Evolutionary conservation across 1,140 invertebrate genomes (phyloP).

Genomic region (Drosophila mauritiana): DNA sequence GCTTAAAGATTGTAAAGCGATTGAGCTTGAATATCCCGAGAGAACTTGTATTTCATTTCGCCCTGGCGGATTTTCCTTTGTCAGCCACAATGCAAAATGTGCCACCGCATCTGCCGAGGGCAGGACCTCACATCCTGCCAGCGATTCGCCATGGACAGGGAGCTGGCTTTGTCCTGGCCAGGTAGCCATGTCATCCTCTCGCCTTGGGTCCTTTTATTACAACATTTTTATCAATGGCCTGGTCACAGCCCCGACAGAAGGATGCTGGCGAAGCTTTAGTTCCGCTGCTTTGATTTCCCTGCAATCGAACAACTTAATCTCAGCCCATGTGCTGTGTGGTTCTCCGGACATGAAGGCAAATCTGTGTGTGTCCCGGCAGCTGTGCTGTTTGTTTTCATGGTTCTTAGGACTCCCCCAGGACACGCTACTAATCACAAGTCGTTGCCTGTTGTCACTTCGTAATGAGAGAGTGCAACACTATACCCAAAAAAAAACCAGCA

Average conservation of each 20-base stretch:
- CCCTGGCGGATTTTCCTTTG: not conserved
- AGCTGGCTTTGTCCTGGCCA: conserved; percentile 65
- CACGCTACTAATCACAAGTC: conserved; percentile 71
- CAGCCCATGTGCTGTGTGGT: conserved; percentile 16
- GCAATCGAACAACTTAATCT: conserved; percentile 61
- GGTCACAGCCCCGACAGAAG: conserved; percentile 49
- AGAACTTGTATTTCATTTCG: conserved; percentile 14
- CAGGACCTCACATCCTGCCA: conserved; percentile 58
- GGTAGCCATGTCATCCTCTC: conserved; percentile 50
- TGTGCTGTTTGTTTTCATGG: conserved; percentile 54
- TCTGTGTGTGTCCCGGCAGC: conserved; percentile 48
- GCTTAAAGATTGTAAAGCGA: conserved; percentile 31
- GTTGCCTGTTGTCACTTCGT: conserved; percentile 76
- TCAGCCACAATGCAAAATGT: conserved; percentile 47
- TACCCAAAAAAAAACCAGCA: conserved; percentile 53
- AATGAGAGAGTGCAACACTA: conserved; percentile 72
- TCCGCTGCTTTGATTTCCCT: conserved; percentile 74
- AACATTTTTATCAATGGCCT: conserved; percentile 60
- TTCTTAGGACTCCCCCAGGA: conserved; percentile 67
- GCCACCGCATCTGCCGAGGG: conserved; percentile 33
- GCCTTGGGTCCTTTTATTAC: conserved; percentile 40
- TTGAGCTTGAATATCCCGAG: conserved; percentile 18
- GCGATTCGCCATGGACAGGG: conserved; percentile 50
- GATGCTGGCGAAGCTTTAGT: conserved; percentile 66
- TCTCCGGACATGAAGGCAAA: not conserved